Evolutionary conservation across 2,797 vertebrate genomes (phyloP), one percentile per base, ranked within the genome.

Genomic region (Glossophaga mutica): DNA sequence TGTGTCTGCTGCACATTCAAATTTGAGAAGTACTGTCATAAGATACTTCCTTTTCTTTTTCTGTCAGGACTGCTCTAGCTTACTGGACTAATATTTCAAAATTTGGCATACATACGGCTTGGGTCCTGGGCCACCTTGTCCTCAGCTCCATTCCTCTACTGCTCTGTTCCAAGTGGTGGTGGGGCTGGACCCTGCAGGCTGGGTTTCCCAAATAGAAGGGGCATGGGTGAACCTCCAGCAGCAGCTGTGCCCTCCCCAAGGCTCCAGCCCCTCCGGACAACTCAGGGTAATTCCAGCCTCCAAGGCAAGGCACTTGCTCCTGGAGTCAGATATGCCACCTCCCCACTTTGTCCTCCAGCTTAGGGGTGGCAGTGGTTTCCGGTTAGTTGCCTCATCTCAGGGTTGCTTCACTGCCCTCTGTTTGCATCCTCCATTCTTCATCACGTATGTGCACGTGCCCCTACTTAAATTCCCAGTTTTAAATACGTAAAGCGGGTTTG

Each of bases 331-430:
- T 14, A 48, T 3, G 62, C 21, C 3, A 10, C 86, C 83, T 76
- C 90, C 84, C 46, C 42, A 78, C 70, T 73, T 12, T 9, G 39
- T 71, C 74, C 87, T 84, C 91, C 12, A 21, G 12, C 50, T 71
- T 5, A 18, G 29, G n/a, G 91, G 74, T 48, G 57, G 95, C 86
- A 74, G 68, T 5, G 19, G 57, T 59, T 97, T 93, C 96, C 97
- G 76, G 44, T 5, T 3, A 7, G 57, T 62, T 91, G 87, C 87
- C 77, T 93, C 86, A 78, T 50, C 79, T 77, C 81, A 6, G 18
- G 52, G 50, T 87, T 70, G 87, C 87, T 44, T 96, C 96, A 70
- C 24, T 22, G 59, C 29, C 50, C 77, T 67, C 77, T 67, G 44
- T 44, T 44, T 83, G 62, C 48, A 39, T 11, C 37, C 76, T 73